phyloP scores from a whole-genome alignment of 2,888 invertebrate species.

The Drosophila silvestris region DNA sequence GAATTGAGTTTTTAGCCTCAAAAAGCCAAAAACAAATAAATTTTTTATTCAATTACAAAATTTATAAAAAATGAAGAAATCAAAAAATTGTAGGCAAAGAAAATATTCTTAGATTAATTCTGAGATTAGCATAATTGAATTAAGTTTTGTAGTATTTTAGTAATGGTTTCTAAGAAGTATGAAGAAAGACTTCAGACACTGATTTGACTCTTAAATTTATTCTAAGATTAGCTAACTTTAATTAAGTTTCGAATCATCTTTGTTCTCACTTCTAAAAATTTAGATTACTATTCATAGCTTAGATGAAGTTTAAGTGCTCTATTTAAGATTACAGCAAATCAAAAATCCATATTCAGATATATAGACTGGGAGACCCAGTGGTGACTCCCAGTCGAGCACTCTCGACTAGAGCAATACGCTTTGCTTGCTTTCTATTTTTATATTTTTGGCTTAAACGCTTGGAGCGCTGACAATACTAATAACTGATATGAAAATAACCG shows the following conservation, averaged over 20 bases:
- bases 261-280: background rate
- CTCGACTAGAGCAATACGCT: background rate
- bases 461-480: slow-evolving; percentile 51
- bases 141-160: background rate
- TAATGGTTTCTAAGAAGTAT: no score
- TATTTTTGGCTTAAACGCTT: slow-evolving; percentile 43
- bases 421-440: background rate
- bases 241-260: background rate
- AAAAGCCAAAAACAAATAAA: background rate
- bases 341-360: background rate
- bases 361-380: background rate
- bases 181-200: no score
- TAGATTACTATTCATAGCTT: background rate
- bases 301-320: background rate
- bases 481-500: slow-evolving; percentile 66
- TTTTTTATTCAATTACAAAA: background rate
- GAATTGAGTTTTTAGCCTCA: background rate
- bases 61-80: background rate
- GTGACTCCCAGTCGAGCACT: slow-evolving; percentile 4
- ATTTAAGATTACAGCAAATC: background rate
- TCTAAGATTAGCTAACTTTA: background rate
- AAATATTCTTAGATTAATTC: background rate
- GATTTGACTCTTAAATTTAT: background rate
- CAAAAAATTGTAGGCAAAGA: accelerated
- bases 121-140: background rate